Conservation (phyloP, 2,113 vertebrate genomes). For the Struthio camelus region DNA sequence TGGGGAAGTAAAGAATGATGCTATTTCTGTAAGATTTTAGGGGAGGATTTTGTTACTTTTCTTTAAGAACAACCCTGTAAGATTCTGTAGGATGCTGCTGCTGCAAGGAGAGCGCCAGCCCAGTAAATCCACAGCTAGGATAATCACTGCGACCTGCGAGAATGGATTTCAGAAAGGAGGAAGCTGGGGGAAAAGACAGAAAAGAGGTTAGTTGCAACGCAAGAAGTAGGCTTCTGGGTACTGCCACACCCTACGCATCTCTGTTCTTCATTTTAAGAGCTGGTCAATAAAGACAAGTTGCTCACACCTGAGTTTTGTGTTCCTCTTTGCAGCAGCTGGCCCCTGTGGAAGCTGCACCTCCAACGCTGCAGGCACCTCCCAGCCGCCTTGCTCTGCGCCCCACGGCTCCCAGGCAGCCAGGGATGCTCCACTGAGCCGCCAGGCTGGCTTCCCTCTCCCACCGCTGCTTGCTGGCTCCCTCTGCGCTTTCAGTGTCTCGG, state of each 20-base stretch:
- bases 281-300: not conserved
- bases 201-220: not conserved
- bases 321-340: not conserved
- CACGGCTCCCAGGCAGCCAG: not conserved
- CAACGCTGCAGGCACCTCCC: not conserved
- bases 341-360: not conserved
- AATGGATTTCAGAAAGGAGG: not conserved
- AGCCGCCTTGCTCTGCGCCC: rapidly evolving
- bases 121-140: rapidly evolving
- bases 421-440: not conserved
- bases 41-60: not conserved
- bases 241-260: rapidly evolving
- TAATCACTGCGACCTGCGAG: not conserved
- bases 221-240: not conserved
- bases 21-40: not conserved
- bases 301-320: not conserved
- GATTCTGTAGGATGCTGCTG: not conserved
- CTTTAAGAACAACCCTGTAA: not conserved
- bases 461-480: not conserved
- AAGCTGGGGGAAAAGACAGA: not conserved
- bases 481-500: not conserved
- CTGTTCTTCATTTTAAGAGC: not conserved
- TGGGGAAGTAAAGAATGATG: not conserved
- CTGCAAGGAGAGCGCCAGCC: not conserved
- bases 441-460: not conserved